Base-by-base conservation (phyloP, 2,113 vertebrate species). In the Microtus richardsoni region DNA sequence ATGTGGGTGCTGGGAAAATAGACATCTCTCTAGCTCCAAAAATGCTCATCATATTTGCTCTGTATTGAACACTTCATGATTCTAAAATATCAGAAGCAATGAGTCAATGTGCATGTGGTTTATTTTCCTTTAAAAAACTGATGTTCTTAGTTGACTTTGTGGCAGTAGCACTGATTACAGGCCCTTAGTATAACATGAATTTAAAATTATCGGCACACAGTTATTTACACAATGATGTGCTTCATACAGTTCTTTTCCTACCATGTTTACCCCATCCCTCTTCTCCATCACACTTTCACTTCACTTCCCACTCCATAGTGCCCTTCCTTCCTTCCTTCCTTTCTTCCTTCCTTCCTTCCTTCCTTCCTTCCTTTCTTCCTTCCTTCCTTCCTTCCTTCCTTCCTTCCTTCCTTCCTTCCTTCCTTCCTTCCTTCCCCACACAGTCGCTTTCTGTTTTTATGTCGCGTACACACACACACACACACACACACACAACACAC, bases 71-170 rank as follows among this genome's bases (percentile, higher is more conserved):
- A 24, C 22, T 89, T 86, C n/a, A 60, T 52, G 7, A 39, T 85
- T 94, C n/a, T 79, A 30, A 79, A 70, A 33, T 36, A 77, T 7
- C 39, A 66, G 16, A 91, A 96, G 44, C 60, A 64, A 21, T 94
- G 36, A 90, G 71, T 4, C 58, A 16, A 44, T 71, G 1, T 75
- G 39, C 86, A 7, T 49, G n/a, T 54, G 21, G 58, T n/a, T 22
- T 85, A 52, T 41, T 36, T 54, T 2, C 12, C 49, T 26, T 66
- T 85, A 54, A 44, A 62, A 68, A 47, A 3, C 54, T 36, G 60
- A 44, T 13, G 54, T 3, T 90, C 22, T 49, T 88, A 17, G 7
- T 82, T 86, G 82, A 36, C n/a, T 93, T 77, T 88, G 39, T 44
- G 12, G 89, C 60, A 78, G 7, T 58, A 79, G 26, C 26, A 47